phyloP scores from a whole-genome alignment of 2,888 invertebrate genomes.

The Onthophagus sagittarius region DNA sequence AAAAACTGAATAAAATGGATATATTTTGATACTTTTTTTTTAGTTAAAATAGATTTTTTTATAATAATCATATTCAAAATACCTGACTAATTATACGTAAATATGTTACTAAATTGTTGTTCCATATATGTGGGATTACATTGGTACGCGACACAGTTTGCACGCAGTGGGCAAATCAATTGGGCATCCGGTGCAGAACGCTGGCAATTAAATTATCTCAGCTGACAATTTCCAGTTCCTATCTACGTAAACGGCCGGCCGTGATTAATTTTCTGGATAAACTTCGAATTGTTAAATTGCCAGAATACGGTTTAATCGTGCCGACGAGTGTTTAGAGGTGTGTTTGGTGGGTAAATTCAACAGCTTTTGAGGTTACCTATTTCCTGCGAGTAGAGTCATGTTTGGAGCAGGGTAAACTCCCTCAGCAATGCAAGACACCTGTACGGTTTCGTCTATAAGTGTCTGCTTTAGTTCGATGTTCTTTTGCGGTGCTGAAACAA shows the following conservation, averaged over 20 bases:
- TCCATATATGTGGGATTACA: background rate
- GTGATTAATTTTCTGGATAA: background rate
- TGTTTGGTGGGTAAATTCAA: background rate
- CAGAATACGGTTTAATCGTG: background rate
- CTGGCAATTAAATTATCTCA: background rate
- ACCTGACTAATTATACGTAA: background rate
- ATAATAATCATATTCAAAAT: background rate
- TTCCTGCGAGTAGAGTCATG: conserved; percentile 50
- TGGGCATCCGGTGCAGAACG: background rate
- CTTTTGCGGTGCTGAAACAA: conserved; percentile 40
- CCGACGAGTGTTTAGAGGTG: background rate
- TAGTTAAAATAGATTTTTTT: too few relatives aligned
- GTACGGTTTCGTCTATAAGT: conserved; percentile 54
- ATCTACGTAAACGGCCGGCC: background rate
- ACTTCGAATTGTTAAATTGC: background rate
- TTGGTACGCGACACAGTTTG: background rate
- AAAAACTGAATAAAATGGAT: too few relatives aligned
- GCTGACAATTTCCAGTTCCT: background rate
- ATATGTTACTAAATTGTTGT: background rate
- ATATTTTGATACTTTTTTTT: too few relatives aligned
- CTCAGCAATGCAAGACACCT: conserved; percentile 56
- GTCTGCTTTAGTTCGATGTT: conserved; percentile 44
- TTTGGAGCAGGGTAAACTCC: conserved; percentile 59
- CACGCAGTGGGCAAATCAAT: background rate
- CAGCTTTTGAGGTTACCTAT: conserved; percentile 33